A percentile compares a stretch with the other conserved stretches of the same genome.
Conservation (phyloP, 2,113 vertebrate genomes). For the Stegastes partitus region DNA sequence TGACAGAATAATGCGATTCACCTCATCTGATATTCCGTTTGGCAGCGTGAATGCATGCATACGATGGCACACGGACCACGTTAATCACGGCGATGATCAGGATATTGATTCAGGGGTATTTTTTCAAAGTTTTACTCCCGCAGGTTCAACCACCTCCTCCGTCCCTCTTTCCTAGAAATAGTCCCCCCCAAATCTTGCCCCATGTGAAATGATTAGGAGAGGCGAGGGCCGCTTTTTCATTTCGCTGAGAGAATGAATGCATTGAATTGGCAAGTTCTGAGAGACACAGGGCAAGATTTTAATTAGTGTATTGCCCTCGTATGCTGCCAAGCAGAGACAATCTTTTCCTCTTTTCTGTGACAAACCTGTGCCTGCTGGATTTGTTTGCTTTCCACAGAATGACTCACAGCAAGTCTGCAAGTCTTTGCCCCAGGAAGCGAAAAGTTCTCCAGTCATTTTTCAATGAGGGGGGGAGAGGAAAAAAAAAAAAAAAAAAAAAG, state of each 20-base stretch:
- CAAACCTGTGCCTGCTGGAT: slow-evolving; percentile 33
- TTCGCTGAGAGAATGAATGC: slow-evolving; percentile 53
- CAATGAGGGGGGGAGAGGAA: too few relatives aligned
- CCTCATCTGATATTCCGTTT: neutral
- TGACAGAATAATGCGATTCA: neutral
- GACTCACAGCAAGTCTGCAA: slow-evolving; percentile 52
- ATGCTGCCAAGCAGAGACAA: slow-evolving; percentile 56
- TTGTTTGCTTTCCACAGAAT: slow-evolving; percentile 51
- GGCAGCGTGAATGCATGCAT: neutral
- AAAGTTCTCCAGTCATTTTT: slow-evolving; percentile 74
- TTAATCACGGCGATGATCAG: neutral
- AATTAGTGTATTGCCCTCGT: slow-evolving; percentile 71
- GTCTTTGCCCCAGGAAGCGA: slow-evolving; percentile 51
- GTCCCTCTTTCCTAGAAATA: slow-evolving; percentile 21
- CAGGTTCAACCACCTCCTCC: neutral
- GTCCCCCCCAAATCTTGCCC: slow-evolving; percentile 46
- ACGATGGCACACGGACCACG: too few relatives aligned
- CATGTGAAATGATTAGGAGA: slow-evolving; percentile 70
- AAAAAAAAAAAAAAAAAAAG: slow-evolving; percentile 74
- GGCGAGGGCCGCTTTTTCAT: slow-evolving; percentile 64
- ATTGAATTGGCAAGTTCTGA: slow-evolving; percentile 68
- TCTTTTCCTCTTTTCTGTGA: slow-evolving; percentile 30
- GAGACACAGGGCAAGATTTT: slow-evolving; percentile 64
- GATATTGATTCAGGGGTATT: neutral
- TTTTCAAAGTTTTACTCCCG: slow-evolving; percentile 8